These are phyloP conservation scores for Leptinotarsa haldemani DNA, from an alignment of 2,888 invertebrate genomes.

Conservation along the genomic window DNA sequence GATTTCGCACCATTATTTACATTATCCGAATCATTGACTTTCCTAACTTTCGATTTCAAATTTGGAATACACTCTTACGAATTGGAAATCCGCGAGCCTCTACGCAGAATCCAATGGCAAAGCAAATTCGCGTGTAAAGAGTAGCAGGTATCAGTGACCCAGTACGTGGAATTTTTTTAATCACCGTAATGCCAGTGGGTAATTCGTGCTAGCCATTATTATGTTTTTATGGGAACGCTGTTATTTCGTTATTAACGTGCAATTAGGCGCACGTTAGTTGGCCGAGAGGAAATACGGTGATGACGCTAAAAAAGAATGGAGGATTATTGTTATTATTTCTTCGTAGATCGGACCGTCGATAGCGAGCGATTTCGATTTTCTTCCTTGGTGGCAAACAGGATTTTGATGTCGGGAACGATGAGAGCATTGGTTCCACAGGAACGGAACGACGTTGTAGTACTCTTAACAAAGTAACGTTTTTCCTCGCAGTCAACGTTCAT, in stretches of 20 bases:
- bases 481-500: too few relatives aligned
- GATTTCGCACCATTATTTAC: too few relatives aligned
- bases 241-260: constrained; percentile 13
- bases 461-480: too few relatives aligned
- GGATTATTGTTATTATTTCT: constrained; percentile 19
- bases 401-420: neutral
- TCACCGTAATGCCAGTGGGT: constrained; percentile 12
- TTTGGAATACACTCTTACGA: constrained; percentile 8
- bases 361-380: neutral
- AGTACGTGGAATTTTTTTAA: constrained; percentile 22
- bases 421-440: too few relatives aligned
- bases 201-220: constrained; percentile 16
- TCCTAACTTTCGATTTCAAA: neutral
- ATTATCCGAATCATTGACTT: neutral
- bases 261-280: constrained; percentile 12
- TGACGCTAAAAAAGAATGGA: constrained; percentile 1
- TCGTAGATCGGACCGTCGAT: neutral
- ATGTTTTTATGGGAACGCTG: constrained; percentile 9
- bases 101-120: constrained; percentile 55
- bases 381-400: neutral
- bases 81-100: constrained; percentile 39
- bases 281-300: constrained; percentile 17
- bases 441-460: too few relatives aligned
- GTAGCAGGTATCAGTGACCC: constrained; percentile 26
- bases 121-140: neutral